phyloP scores from a whole-genome alignment of 2,888 invertebrate species.

The Mactromeris polynyma region DNA sequence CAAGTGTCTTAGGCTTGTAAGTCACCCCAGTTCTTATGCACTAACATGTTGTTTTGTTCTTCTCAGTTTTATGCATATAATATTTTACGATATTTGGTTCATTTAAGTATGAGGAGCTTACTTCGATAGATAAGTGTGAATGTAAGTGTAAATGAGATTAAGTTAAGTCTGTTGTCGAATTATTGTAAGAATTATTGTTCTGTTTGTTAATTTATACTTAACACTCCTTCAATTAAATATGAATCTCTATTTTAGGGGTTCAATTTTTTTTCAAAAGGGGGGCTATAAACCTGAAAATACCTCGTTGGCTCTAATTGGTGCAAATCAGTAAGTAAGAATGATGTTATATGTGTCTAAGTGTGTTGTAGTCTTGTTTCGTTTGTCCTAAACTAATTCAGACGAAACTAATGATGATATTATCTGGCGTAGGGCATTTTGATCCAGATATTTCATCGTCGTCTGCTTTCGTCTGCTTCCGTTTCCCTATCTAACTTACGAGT shows the following conservation, averaged over 20 bases:
- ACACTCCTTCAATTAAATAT: not conserved
- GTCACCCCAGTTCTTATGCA: not conserved
- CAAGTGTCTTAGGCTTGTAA: not conserved
- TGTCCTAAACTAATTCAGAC: not conserved
- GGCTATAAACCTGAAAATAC: slow-evolving; percentile 57
- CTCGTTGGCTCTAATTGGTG: slow-evolving; percentile 44
- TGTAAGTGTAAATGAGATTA: not conserved
- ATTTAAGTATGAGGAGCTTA: not conserved
- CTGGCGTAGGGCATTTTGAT: not conserved
- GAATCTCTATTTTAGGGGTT: not conserved
- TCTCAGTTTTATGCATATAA: not conserved
- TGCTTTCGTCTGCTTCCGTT: not conserved
- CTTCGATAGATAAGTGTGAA: not conserved
- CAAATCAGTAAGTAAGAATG: slow-evolving; percentile 9
- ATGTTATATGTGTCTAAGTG: not conserved
- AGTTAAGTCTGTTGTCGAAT: not conserved
- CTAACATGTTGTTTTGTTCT: not conserved
- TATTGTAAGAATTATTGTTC: not conserved
- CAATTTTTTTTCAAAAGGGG: slow-evolving; percentile 23
- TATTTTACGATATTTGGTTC: not conserved
- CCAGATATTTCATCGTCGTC: not conserved
- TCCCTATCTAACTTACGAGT: not conserved
- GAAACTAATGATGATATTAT: not conserved
- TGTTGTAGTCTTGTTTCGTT: not conserved
- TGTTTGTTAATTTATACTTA: slow-evolving; percentile 9